Conservation (phyloP, 2,113 vertebrate species). For the Hucho hucho region DNA sequence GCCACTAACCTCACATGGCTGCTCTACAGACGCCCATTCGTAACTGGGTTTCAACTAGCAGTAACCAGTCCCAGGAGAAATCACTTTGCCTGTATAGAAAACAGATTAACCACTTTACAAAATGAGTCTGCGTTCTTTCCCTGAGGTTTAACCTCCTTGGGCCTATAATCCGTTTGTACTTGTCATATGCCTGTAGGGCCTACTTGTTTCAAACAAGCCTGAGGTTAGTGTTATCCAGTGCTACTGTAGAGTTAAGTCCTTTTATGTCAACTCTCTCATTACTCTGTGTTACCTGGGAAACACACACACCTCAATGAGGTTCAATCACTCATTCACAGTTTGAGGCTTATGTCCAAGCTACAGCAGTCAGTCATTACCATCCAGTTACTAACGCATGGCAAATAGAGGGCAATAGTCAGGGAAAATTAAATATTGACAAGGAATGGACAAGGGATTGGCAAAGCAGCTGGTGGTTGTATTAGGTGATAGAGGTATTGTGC, state of each 20-base stretch:
- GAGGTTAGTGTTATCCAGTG: background rate
- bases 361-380: background rate
- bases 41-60: too few species aligned
- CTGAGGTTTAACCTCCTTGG: too few species aligned
- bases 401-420: too few species aligned
- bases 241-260: background rate
- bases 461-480: too few species aligned
- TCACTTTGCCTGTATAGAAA: background rate
- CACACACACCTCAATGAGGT: background rate
- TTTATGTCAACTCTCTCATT: background rate
- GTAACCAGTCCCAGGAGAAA: too few species aligned
- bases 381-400: too few species aligned
- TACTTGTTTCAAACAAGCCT: background rate
- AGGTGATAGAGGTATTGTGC: too few species aligned
- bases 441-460: too few species aligned
- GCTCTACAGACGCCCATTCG: too few species aligned
- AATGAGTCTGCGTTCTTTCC: too few species aligned
- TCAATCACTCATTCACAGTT: constrained; percentile 2
- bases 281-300: constrained; percentile 2
- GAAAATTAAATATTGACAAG: too few species aligned
- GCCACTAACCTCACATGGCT: too few species aligned
- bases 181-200: background rate
- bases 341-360: background rate
- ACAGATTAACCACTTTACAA: background rate
- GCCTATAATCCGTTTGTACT: background rate